Base-by-base conservation (phyloP, 2,113 vertebrate species). In the Solea senegalensis region DNA sequence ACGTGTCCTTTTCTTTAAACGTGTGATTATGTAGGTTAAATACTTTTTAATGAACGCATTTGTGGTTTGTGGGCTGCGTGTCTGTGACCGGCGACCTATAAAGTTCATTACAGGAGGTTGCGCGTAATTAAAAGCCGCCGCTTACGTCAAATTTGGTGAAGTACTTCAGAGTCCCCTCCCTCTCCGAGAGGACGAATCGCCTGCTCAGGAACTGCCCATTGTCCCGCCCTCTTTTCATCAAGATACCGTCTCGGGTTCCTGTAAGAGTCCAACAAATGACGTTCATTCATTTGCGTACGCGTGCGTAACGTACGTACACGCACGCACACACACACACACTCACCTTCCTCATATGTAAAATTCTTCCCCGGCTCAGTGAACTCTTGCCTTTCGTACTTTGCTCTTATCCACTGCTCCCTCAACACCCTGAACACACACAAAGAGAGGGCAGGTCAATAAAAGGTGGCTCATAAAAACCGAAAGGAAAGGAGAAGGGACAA, bases 141-240 rank as follows among this genome's bases (percentile, higher is more conserved):
- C 96, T 95, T 74, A 97, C 96, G 51, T 97, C 96, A 67, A 86
- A 91, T 88, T 96, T 97, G 70, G 91, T 93, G 76, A 93, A 97
- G 72, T 97, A 97, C 81, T 96, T 97, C 60, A 97, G 91, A 34
- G 91, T 95, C 7, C 96, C 95, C 45, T 97, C 96, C 73, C 91
- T 77, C 88, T 95, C 93, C 0, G 94, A 95, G 68, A 97, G 93
- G 61, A 97, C 87, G 58, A 97, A 97, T 77, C 95, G 93, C 68
- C 96, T 92, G 81, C 72, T 94, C 58, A 95, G 74, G 77, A 96
- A 97, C 90, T 96, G 96, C 10, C 95, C 95, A 0, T 92, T 96
- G 90, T 97, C 95, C 87, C 96, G 90, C 50, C 96, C 96, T 71
- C 94, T 91, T 80, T 97, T 97, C 94, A 96, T 95, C 58, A 97